Base-by-base conservation (phyloP, 2,113 vertebrate species). In the Nannospalax galili region DNA sequence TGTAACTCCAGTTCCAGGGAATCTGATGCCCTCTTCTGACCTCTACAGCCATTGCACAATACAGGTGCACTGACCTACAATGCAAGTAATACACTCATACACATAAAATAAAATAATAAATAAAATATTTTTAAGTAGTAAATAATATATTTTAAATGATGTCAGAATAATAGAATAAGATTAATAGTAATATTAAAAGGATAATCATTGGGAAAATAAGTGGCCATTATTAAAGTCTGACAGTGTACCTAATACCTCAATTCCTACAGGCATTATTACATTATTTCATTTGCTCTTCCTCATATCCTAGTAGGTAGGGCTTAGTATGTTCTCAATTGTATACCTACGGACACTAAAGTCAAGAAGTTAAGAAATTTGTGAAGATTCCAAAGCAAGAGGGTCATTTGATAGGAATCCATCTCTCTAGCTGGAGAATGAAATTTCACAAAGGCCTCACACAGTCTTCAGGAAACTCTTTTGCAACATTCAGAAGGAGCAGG, bases 321-420 rank as follows among this genome's bases (percentile, higher is more conserved):
- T 35, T 42, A 65, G 85, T 80, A 75, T 74, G 73, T 77, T 95
- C 28, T 88, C 91, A 64, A 7, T 85, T 74, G 91, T 91, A 82
- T 26, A 81, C 20, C 77, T 90, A 60, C 90, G 48, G 45, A 87
- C 22, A 84, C 4, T 26, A 58, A 65, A 92, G 84, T 77, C 30
- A 86, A 84, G 77, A 92, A 73, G 28, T 45, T 93, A 85, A 79
- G 74, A 92, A 88, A 81, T 72, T 3, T 73, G 22, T 75, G 88
- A n/a, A 73, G 24, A 85, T 93, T 89, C 45, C 82, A 80, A 90
- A 56, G 26, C 10, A 45, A 37, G 72, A 62, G 2, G 3, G 5
- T 64, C 62, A 64, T 16, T 58, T 86, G 77, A 69, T 84, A 28
- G 52, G 73, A 92, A 82, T 80, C 60, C 75, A 75, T 32, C 48